These are phyloP conservation scores for Drosophila rufa DNA, from an alignment of 1,140 invertebrate species.

Conservation along the genomic window DNA sequence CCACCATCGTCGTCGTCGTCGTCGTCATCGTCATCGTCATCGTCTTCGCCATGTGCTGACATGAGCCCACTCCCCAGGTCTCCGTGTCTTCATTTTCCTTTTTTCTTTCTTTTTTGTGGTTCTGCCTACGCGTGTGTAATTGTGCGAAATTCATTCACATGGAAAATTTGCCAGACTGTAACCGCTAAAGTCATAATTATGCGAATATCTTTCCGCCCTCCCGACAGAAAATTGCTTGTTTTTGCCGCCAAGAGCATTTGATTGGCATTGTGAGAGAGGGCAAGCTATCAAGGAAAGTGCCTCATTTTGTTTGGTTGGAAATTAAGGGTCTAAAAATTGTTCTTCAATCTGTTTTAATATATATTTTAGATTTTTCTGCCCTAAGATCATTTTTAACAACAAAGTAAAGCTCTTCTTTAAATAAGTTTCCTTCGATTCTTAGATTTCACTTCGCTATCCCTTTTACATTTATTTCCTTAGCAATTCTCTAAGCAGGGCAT, in stretches of 20 bases:
- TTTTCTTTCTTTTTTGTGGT: background rate
- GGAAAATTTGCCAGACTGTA: conserved; percentile 81
- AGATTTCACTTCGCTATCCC: background rate
- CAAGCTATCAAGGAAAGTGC: conserved; percentile 19
- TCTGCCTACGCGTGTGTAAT: conserved; percentile 56
- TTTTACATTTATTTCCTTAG: conserved; percentile 2
- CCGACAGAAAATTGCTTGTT: conserved; percentile 18
- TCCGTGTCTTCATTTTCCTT: conserved; percentile 15
- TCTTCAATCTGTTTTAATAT: background rate
- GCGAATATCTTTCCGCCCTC: conserved; percentile 49
- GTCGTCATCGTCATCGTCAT: conserved; percentile 25
- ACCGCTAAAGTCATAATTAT: conserved; percentile 77
- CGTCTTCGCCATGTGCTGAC: conserved; percentile 63
- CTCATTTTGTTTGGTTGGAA: background rate
- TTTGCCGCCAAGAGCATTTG: conserved; percentile 20
- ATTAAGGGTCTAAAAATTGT: background rate
- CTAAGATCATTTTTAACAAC: background rate
- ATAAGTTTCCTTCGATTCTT: background rate
- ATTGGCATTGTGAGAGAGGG: conserved; percentile 23
- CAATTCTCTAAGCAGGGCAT: conserved; percentile 40
- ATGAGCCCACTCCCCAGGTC: conserved; percentile 45
- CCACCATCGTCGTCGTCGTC: conserved; percentile 20
- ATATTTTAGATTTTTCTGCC: background rate
- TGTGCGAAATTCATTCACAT: conserved; percentile 79
- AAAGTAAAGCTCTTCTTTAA: background rate